Base-by-base conservation (phyloP, 64 coral and sea anemone species). In the Montipora capricornis region DNA sequence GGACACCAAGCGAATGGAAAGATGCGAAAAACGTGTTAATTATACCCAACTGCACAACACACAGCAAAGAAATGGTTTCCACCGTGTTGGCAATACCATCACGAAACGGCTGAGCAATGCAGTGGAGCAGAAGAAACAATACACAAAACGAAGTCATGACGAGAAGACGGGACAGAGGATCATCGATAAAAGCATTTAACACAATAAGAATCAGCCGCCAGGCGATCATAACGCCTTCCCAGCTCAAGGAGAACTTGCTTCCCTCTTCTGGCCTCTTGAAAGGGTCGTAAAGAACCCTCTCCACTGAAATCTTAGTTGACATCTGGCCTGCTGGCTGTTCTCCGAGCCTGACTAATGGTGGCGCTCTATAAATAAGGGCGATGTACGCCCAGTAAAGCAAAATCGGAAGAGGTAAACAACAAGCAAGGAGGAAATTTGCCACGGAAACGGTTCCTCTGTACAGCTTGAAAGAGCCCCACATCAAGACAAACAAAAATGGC, bases 221-320 rank as follows among this genome's bases (percentile, higher is more conserved):
- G 1, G 74, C 90, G 52, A 95, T 98, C 70, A 98, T 62, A 71
- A 98, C 87, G 55, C 96, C 95, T 93, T 98, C 93, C 96, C 96
- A 98, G 80, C 95, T 93, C 50, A 95, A 58, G 5, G 87, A 68
- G 8, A 86, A 89, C 6, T 59, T 75, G 44, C 13, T 10, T 1
- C 87, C 87, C 9, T 49, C 90, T 47, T 80, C 47, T 4, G 87
- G 87, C 73, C 8, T 47, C 29, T 89, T 73, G 64, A 95, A 98
- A 12, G 96, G 90, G 13, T 87, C 96, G 26, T 82, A 90, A 29
- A 98, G 90, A 15, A 90, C 85, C 50, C 78, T 83, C 64, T 89
- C 47, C 5, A 94, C 19, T 1, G 53, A 49, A 6, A 47, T 57
- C 46, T 50, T 84, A 52, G 37, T 37, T 37, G 78, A 82, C 71